Evolutionary conservation across 1,140 invertebrate genomes (phyloP).

Genomic region (Paraescarpia echinospica): DNA sequence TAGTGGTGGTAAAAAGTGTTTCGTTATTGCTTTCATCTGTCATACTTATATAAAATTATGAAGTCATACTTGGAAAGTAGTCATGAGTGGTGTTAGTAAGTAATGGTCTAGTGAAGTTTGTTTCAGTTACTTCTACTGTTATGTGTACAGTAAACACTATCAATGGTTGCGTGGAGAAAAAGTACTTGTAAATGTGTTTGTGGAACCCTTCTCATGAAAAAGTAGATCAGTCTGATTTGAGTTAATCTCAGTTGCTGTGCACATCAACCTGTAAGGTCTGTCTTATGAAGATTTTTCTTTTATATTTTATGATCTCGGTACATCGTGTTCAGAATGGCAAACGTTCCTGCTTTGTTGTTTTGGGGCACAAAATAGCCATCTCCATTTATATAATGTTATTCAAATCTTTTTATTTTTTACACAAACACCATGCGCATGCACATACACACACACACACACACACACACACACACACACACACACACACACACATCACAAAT

Average conservation of each 20-base stretch:
- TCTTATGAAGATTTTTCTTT: not conserved
- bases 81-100: not conserved
- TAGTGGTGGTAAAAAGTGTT: not conserved
- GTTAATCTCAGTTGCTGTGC: not conserved
- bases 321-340: too few relatives aligned
- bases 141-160: not conserved
- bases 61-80: not conserved
- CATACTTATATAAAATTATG: not conserved
- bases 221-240: not conserved
- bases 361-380: too few relatives aligned
- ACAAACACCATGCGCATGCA: too few relatives aligned
- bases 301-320: not conserved
- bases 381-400: too few relatives aligned
- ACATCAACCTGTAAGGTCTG: not conserved
- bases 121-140: not conserved
- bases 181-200: not conserved
- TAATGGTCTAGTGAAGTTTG: not conserved
- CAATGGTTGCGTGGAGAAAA: not conserved
- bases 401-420: too few relatives aligned
- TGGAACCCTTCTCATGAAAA: not conserved
- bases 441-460: too few relatives aligned
- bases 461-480: too few relatives aligned
- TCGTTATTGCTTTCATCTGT: not conserved
- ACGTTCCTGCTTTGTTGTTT: too few relatives aligned
- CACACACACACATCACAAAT: too few relatives aligned